These are phyloP conservation scores for Thysanoteuthis rhombus DNA, from an alignment of 2,888 invertebrate genomes.

Conservation along the genomic window DNA sequence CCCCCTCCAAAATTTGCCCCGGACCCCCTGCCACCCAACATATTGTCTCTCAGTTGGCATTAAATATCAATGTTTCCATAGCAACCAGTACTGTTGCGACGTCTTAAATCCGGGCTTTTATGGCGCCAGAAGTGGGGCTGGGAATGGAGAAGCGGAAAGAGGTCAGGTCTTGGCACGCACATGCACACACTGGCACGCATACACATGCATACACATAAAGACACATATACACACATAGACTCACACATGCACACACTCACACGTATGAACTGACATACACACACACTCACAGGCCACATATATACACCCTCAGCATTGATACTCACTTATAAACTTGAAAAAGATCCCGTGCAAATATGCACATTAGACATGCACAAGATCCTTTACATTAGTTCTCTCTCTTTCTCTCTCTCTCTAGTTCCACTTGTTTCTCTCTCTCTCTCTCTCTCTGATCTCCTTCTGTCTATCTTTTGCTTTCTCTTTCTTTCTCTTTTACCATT, in stretches of 20 bases:
- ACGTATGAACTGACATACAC: not conserved
- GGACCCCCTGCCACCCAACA: not conserved
- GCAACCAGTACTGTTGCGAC: not conserved
- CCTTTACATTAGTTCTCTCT: not conserved
- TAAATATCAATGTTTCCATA: slow-evolving; percentile 12
- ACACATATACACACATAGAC: not conserved
- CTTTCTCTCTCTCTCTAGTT: no score
- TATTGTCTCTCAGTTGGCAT: not conserved
- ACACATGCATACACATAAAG: not conserved
- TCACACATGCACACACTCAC: not conserved
- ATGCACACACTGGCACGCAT: not conserved
- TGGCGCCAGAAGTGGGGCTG: not conserved
- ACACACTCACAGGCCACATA: not conserved
- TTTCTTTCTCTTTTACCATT: not conserved
- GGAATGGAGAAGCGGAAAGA: not conserved
- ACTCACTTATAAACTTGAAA: not conserved
- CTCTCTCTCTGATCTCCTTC: not conserved
- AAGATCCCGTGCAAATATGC: not conserved
- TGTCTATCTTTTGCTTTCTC: not conserved
- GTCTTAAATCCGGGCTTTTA: not conserved
- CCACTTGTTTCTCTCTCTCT: not conserved
- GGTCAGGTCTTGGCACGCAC: not conserved
- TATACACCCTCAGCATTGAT: not conserved
- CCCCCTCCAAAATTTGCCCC: not conserved
- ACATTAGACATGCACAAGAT: not conserved